A percentile compares a stretch with the other conserved stretches of the same genome.
These are phyloP conservation scores for Hirtodrosophila confusa DNA, from an alignment of 2,888 invertebrate species.

Conservation along the genomic window DNA sequence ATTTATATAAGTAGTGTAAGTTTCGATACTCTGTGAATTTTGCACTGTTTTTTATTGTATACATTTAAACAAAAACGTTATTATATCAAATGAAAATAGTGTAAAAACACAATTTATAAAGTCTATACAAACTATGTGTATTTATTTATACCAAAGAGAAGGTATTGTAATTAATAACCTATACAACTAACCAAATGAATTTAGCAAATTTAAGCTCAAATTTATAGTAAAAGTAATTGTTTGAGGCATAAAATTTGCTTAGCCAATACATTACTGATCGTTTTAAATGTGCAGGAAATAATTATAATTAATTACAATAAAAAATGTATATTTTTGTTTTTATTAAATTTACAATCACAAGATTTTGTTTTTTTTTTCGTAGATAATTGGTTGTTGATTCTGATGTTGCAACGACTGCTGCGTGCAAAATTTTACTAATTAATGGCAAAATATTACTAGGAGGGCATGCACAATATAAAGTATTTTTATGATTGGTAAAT, in stretches of 20 bases:
- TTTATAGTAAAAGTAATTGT: slow-evolving; percentile 10
- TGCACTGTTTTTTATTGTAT: slow-evolving; percentile 53
- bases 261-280: slow-evolving; percentile 38
- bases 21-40: slow-evolving; percentile 38
- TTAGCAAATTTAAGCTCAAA: slow-evolving; percentile 41
- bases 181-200: slow-evolving; percentile 40
- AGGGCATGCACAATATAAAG: slow-evolving; percentile 54
- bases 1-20: slow-evolving; percentile 16
- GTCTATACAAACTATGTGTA: slow-evolving; percentile 20
- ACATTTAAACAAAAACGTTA: slow-evolving; percentile 56
- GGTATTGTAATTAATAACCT: slow-evolving; percentile 53
- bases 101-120: slow-evolving; percentile 50
- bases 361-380: slow-evolving; percentile 43
- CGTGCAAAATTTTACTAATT: slow-evolving; percentile 72
- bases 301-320: slow-evolving; percentile 64
- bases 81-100: slow-evolving; percentile 34
- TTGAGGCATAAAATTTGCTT: slow-evolving; percentile 21
- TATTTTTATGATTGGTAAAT: slow-evolving; percentile 44
- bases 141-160: slow-evolving; percentile 31
- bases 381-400: slow-evolving; percentile 51
- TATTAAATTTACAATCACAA: slow-evolving; percentile 79
- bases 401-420: slow-evolving; percentile 48
- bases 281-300: slow-evolving; percentile 36
- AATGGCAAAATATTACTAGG: slow-evolving; percentile 67
- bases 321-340: slow-evolving; percentile 59